A percentile compares a stretch with the other conserved stretches of the same genome.
Conservation (phyloP, 2,888 invertebrate species). For the Eledona agricola region DNA sequence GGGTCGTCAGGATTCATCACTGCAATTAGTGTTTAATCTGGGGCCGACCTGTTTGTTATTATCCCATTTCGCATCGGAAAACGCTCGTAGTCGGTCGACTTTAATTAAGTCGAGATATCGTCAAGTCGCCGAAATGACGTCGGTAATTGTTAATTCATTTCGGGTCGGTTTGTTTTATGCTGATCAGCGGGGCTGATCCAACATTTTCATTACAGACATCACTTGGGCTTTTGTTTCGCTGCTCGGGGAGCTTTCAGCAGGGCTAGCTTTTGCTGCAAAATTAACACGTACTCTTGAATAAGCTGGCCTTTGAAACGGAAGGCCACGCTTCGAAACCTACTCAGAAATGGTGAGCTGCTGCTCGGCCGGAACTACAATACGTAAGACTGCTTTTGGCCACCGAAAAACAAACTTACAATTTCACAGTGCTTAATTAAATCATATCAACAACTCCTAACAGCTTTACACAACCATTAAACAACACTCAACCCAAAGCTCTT, state of each 20-base stretch:
- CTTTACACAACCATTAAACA: too few species aligned
- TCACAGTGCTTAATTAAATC: too few species aligned
- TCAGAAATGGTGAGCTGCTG: too few species aligned
- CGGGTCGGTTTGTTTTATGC: background rate
- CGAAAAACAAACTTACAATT: too few species aligned
- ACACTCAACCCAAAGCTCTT: too few species aligned
- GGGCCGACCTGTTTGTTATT: slow-evolving; percentile 39
- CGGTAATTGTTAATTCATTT: slow-evolving; percentile 12
- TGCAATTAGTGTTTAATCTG: slow-evolving; percentile 44
- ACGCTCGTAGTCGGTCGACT: slow-evolving; percentile 18
- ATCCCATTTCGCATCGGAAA: slow-evolving; percentile 35
- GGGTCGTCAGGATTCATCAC: slow-evolving; percentile 43
- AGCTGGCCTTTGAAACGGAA: slow-evolving; percentile 13
- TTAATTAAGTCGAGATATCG: slow-evolving; percentile 30
- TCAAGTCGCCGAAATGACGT: slow-evolving; percentile 7
- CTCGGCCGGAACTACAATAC: too few species aligned
- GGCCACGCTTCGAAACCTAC: slow-evolving; percentile 9
- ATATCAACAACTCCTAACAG: too few species aligned
- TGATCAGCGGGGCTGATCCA: slow-evolving; percentile 8
- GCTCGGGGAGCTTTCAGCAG: slow-evolving; percentile 15
- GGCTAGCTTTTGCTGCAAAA: slow-evolving; percentile 18
- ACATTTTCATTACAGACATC: slow-evolving; percentile 26
- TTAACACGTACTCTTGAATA: slow-evolving; percentile 21
- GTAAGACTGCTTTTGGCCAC: too few species aligned
- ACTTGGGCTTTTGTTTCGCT: slow-evolving; percentile 18